Evolutionary conservation across 2,888 invertebrate genomes (phyloP).

Genomic region (Caradrina kadenii): DNA sequence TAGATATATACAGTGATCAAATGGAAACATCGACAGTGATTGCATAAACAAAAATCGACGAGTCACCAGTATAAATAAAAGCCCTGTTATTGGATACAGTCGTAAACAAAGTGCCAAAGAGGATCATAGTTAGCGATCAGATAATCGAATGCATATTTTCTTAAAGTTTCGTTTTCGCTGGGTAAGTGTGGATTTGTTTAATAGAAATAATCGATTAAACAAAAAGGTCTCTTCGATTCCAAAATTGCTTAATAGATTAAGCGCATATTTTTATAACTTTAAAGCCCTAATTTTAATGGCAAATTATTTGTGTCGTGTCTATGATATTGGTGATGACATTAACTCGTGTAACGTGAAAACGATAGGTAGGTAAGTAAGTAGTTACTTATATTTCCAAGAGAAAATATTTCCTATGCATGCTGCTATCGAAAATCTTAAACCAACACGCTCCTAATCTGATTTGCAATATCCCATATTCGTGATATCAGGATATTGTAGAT

Average conservation of each 20-base stretch:
- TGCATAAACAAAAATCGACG: conserved; percentile 61
- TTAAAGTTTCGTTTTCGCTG: no score
- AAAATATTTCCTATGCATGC: conserved; percentile 24
- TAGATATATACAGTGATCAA: conserved; percentile 50
- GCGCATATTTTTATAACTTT: no score
- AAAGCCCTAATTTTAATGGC: no score
- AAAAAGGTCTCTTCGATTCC: no score
- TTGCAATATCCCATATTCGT: conserved; percentile 29
- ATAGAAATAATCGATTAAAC: no score
- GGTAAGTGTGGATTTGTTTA: no score
- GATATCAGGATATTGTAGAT: conserved; percentile 9
- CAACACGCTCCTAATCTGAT: conserved; percentile 36
- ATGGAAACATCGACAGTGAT: conserved; percentile 50
- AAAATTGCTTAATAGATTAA: no score
- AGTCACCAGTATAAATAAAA: conserved; percentile 52
- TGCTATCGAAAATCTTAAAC: conserved; percentile 34
- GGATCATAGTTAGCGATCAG: no score
- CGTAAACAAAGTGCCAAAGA: background rate
- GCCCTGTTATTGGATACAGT: conserved; percentile 26
- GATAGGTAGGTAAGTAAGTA: background rate
- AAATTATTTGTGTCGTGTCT: no score
- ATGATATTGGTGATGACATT: no score
- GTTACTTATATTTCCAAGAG: conserved; percentile 1
- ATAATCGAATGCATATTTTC: no score
- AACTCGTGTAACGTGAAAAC: background rate